phyloP scores from a whole-genome alignment of 1,140 invertebrate species.

The Pentalonia nigronervosa region DNA sequence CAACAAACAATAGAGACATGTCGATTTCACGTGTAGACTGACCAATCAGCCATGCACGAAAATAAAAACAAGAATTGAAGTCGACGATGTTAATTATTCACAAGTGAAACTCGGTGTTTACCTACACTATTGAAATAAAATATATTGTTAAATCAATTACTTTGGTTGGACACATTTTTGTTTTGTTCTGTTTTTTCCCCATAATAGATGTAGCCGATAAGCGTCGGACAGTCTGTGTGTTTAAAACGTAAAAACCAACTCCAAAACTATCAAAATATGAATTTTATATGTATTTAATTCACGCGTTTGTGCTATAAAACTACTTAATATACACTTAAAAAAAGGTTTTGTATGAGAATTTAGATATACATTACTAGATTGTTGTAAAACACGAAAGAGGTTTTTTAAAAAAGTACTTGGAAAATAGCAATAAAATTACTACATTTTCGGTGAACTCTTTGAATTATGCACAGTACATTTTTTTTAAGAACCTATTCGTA shows the following conservation, averaged over 20 bases:
- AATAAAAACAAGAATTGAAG: neutral
- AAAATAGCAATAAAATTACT: constrained; percentile 25
- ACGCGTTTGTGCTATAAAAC: constrained; percentile 20
- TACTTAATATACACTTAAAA: constrained; percentile 41
- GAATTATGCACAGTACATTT: constrained; percentile 26
- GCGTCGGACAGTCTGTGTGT: neutral
- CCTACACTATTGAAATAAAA: neutral
- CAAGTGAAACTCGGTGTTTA: neutral
- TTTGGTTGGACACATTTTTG: neutral
- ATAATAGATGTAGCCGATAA: neutral
- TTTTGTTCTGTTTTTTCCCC: neutral
- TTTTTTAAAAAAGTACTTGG: constrained; percentile 2
- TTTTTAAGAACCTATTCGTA: constrained; percentile 43
- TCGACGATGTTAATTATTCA: neutral
- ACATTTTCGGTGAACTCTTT: constrained; percentile 1
- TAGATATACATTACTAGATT: constrained; percentile 34
- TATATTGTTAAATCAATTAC: neutral
- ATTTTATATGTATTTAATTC: constrained; percentile 35
- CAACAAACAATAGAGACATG: neutral
- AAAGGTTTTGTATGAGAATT: constrained; percentile 25
- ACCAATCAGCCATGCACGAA: neutral
- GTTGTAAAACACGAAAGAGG: constrained; percentile 44
- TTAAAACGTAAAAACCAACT: neutral
- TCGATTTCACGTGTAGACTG: neutral
- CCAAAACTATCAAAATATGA: neutral